Percentiles rank a stretch among this genome's conserved stretches.
Conservation (phyloP, 2,113 vertebrate genomes). For the Eptatretus burgeri region DNA sequence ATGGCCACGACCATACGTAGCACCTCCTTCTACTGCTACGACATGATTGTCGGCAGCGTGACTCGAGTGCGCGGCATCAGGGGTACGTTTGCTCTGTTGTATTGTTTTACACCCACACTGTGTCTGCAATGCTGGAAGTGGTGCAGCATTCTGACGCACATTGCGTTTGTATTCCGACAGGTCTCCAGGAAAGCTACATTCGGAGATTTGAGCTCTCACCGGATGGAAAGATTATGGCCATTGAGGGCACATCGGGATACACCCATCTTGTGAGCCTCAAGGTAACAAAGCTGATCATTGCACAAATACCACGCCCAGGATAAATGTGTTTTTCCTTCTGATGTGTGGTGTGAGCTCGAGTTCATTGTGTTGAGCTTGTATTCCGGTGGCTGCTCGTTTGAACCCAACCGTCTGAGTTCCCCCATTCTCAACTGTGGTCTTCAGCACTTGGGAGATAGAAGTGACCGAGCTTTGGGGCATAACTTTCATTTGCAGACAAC, state of each 20-base stretch:
- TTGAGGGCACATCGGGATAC: slow-evolving; percentile 47
- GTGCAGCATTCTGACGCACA: not conserved
- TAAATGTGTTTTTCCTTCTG: no score
- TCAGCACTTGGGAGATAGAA: no score
- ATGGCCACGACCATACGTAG: slow-evolving; percentile 45
- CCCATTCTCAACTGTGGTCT: no score
- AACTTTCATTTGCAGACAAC: slow-evolving; percentile 27
- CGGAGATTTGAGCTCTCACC: slow-evolving; percentile 49
- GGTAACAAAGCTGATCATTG: slow-evolving; percentile 16
- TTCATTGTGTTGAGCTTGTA: no score
- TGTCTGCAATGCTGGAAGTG: not conserved
- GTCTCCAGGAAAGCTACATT: slow-evolving; percentile 39
- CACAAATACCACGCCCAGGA: no score
- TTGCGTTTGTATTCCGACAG: slow-evolving; percentile 16
- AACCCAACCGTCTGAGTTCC: no score
- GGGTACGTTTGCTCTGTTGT: slow-evolving; percentile 21
- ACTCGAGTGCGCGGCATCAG: slow-evolving; percentile 30
- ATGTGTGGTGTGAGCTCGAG: no score
- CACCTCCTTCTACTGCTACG: slow-evolving; percentile 62
- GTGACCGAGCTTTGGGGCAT: no score
- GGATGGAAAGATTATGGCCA: slow-evolving; percentile 42
- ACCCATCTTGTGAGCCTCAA: slow-evolving; percentile 54
- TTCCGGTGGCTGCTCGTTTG: no score
- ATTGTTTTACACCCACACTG: not conserved
- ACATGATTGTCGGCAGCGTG: slow-evolving; percentile 63